Evolutionary conservation across 2,797 vertebrate species (phyloP).

Genomic region (Poeciliopsis gracilis): DNA sequence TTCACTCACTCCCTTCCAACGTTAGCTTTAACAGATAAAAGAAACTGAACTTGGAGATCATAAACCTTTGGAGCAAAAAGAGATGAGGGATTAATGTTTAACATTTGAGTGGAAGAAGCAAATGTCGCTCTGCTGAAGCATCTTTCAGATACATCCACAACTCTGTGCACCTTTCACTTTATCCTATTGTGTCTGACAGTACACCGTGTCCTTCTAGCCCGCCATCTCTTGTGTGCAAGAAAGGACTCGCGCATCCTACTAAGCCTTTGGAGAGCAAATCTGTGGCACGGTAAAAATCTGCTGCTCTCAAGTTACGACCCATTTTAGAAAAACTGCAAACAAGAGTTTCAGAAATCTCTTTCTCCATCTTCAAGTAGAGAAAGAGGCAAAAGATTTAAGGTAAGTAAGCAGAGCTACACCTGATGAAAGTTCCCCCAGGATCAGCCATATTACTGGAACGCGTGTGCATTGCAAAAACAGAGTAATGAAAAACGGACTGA

Average conservation of each 20-base stretch:
- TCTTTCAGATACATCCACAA: not conserved
- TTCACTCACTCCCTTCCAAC: not conserved
- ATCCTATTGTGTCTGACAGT: constrained; percentile 1
- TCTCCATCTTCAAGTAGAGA: not conserved
- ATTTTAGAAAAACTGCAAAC: not conserved
- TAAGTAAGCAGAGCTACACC: not conserved
- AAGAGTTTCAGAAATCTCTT: constrained; percentile 10
- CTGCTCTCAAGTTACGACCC: not conserved
- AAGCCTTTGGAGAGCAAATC: not conserved
- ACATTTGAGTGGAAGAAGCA: constrained; percentile 23
- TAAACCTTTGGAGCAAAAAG: constrained; percentile 32
- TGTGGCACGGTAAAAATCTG: not conserved
- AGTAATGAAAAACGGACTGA: not conserved
- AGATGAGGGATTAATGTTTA: constrained; percentile 22
- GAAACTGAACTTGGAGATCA: constrained; percentile 37
- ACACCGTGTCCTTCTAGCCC: not conserved
- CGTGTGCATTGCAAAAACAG: not conserved
- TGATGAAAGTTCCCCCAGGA: not conserved
- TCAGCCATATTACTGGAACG: not conserved
- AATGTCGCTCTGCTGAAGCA: not conserved
- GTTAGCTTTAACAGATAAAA: constrained; percentile 1
- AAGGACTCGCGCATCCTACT: not conserved
- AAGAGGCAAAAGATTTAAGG: constrained; percentile 1
- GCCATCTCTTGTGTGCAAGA: not conserved
- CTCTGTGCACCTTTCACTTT: not conserved